A percentile compares a stretch with the other conserved stretches of the same genome.
Conservation (phyloP, 2,113 vertebrate genomes). For the Oryzias melastigma region DNA sequence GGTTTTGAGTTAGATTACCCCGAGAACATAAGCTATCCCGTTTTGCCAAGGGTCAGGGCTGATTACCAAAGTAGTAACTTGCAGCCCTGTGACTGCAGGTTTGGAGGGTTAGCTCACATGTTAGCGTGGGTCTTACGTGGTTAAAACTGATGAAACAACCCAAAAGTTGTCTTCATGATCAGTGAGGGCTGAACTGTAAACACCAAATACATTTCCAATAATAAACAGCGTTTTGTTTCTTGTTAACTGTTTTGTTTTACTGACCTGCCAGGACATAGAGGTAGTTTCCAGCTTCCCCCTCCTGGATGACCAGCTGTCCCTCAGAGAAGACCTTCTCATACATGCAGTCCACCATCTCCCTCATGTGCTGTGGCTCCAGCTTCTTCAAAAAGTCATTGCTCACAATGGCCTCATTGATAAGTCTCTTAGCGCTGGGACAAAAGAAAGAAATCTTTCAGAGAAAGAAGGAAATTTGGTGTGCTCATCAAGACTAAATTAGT, state of each 20-base stretch:
- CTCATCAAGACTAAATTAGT: background rate
- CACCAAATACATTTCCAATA: background rate
- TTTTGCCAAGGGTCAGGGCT: too few species aligned
- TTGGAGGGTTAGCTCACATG: too few species aligned
- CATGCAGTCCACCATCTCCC: conserved; percentile 81
- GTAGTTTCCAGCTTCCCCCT: conserved; percentile 79
- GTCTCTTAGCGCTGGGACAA: conserved; percentile 68
- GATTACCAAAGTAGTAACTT: too few species aligned
- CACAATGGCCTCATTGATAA: conserved; percentile 78
- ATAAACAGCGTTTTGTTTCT: too few species aligned
- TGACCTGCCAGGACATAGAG: conserved; percentile 82
- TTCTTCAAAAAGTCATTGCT: conserved; percentile 81
- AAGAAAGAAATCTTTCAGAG: background rate
- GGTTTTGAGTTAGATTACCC: too few species aligned
- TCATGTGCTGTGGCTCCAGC: conserved; percentile 76
- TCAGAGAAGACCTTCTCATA: conserved; percentile 70
- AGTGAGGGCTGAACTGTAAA: background rate
- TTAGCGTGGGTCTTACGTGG: background rate
- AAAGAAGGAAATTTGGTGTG: background rate
- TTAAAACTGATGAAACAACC: background rate
- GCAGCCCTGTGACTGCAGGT: too few species aligned
- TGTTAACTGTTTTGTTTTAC: background rate
- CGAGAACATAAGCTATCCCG: too few species aligned
- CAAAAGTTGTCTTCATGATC: background rate
- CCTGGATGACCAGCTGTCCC: conserved; percentile 77